Evolutionary conservation across 2,797 vertebrate genomes (phyloP), one percentile per base, ranked within the genome.

Genomic region (Sebastes hopkinsi): DNA sequence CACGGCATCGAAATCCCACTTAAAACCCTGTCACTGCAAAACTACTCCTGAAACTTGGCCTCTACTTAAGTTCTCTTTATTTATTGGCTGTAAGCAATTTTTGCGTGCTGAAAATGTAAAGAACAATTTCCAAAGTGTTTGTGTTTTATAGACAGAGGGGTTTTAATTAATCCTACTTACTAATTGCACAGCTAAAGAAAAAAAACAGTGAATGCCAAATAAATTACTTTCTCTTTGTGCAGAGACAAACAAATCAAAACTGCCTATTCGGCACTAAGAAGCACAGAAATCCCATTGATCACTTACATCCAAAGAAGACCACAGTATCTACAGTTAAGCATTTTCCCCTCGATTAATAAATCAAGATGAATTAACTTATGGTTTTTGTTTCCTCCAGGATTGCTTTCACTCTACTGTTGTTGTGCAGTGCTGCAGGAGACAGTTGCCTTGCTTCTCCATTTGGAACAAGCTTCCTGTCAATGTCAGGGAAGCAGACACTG

Each of bases 401-500:
- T 67, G 27, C 67, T 72, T 67, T 25, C 20, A 4, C 30, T 50
- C 42, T n/a, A 3, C 5, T 18, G 46, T 6, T 59, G n/a, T 50
- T 20, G 4, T 12, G 22, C 68, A 66, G 30, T 2, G 58, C 38
- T 67, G 36, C 13, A 72, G 66, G 61, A 80, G 54, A 59, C 65
- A 30, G 38, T 42, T 29, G 6, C 52, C 30, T 25, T 74, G 70
- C 29, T 61, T 73, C 36, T 70, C 38, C 67, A 56, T 50, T 65
- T 67, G 32, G 56, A 85, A 78, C 52, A 38, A 66, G 71, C 36
- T 68, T 66, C 54, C 27, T 42, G 58, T 75, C 66, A 30, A 16
- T 66, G 72, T 82, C 77, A 76, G 60, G 2, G 61, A 71, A 56
- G 71, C 80, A 82, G 61, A 70, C 18, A 58, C 55, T 55, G 72